Base-by-base conservation (phyloP, 2,888 invertebrate species). In the Acleris holmiana region DNA sequence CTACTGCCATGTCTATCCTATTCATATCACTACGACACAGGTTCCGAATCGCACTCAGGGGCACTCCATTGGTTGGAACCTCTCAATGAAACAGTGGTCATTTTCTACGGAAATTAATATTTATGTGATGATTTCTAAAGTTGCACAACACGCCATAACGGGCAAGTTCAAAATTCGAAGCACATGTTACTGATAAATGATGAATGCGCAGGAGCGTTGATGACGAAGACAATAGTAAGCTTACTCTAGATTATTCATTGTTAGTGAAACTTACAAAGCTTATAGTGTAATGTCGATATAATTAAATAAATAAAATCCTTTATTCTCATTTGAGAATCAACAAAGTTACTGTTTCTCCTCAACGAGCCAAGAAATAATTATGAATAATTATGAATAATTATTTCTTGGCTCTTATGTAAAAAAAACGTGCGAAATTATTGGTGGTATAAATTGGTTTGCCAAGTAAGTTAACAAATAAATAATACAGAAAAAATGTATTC, bases 21-120 rank as follows among this genome's bases (percentile, higher is more conserved):
- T 71, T 72, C 54, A 1, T 68, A 73, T 21, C 47, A 55, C 70
- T 46, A 57, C 64, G 66, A 68, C 69, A 69, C 70, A 70, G 73
- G 73, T 73, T 65, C 54, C 54, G 58, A 73, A 68, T 67, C 71
- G 69, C 66, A 68, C 61, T 68, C 67, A 68, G 66, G 72, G 66
- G 68, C 70, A 60, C 72, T 75, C 74, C 71, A 78, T 77, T 76
- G 78, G 76, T 69, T 72, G 73, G 69, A 65, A 67, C 68, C 73
- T 73, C 72, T 75, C 76, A 80, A 78, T 78, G 79, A 76, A 73
- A 69, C 74, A 76, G 76, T 74, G 71, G 71, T 69, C 62, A 79
- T 80, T 79, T 77, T 77, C 73, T 73, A 79, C 73, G 73, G 73
- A 79, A 80, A 79, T 82, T 79, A 79, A 79, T 79, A 80, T 82